Conservation (phyloP, 2,113 vertebrate species). For the Aythya baeri region DNA sequence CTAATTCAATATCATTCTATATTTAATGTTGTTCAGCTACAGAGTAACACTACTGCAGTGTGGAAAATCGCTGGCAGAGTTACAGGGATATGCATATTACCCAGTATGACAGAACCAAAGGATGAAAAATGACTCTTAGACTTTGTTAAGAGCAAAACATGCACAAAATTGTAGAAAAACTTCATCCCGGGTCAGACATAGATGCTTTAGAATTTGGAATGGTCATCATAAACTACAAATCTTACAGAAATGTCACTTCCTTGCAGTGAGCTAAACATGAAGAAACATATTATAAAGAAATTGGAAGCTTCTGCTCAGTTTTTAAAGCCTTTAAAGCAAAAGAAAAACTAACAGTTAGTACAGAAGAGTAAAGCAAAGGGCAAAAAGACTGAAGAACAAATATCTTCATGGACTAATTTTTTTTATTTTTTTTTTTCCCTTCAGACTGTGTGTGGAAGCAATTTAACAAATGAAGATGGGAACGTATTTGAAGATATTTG, state of each 20-base stretch:
- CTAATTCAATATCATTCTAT: slow-evolving; percentile 9
- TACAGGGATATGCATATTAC: slow-evolving; percentile 48
- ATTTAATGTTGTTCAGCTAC: slow-evolving; percentile 39
- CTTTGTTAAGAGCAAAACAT: slow-evolving; percentile 20
- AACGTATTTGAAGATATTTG: not conserved
- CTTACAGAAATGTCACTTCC: slow-evolving; percentile 11
- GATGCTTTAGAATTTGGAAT: slow-evolving; percentile 42
- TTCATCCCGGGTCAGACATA: not conserved
- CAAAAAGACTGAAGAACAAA: slow-evolving; percentile 20
- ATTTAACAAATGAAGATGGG: slow-evolving; percentile 5
- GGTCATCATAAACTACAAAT: slow-evolving; percentile 25
- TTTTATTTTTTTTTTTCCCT: not conserved
- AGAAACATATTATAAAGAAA: not conserved
- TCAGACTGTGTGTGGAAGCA: not conserved
- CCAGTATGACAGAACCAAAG: slow-evolving; percentile 4
- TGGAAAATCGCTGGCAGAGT: slow-evolving; percentile 56
- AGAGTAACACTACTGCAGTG: not conserved
- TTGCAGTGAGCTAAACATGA: not conserved
- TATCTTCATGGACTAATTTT: not conserved
- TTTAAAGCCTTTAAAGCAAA: not conserved
- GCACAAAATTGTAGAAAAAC: slow-evolving; percentile 6
- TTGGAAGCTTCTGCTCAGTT: slow-evolving; percentile 9
- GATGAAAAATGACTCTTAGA: slow-evolving; percentile 38
- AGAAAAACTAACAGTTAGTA: not conserved
- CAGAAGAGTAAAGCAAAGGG: not conserved